Evolutionary conservation across 2,113 vertebrate genomes (phyloP).

Genomic region (Tachysurus vachellii): DNA sequence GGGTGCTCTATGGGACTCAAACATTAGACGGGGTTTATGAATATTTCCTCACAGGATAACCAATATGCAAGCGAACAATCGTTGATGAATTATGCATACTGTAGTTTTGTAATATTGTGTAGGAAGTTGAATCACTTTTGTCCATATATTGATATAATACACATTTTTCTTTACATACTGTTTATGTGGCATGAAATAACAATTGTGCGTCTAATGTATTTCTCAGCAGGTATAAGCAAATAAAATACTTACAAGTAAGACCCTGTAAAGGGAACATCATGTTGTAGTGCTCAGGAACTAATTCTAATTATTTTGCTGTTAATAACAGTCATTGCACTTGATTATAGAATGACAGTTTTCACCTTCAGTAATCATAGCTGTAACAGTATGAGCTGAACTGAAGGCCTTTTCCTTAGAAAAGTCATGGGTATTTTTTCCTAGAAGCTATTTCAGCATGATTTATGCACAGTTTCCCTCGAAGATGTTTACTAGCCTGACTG

Average conservation of each 20-base stretch:
- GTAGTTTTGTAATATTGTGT: background rate
- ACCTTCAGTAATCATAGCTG: background rate
- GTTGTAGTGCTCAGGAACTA: background rate
- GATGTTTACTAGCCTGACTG: constrained; percentile 43
- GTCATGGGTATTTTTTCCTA: background rate
- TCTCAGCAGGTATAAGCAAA: background rate
- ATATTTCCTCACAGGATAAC: background rate
- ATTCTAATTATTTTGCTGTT: constrained; percentile 16
- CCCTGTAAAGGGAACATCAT: background rate
- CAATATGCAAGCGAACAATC: background rate
- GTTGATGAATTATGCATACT: background rate
- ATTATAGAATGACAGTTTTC: background rate
- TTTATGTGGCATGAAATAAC: background rate
- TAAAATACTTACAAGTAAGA: background rate
- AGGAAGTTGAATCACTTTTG: background rate
- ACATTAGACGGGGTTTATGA: background rate
- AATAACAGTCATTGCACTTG: background rate
- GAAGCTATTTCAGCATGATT: background rate
- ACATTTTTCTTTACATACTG: background rate
- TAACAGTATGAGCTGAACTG: background rate
- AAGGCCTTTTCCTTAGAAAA: background rate
- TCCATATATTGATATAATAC: background rate
- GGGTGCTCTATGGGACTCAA: background rate
- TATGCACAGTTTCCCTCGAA: constrained; percentile 28
- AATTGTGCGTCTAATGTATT: background rate